Evolutionary conservation across 2,888 invertebrate species (phyloP).

Genomic region (Tiliacea citrago): DNA sequence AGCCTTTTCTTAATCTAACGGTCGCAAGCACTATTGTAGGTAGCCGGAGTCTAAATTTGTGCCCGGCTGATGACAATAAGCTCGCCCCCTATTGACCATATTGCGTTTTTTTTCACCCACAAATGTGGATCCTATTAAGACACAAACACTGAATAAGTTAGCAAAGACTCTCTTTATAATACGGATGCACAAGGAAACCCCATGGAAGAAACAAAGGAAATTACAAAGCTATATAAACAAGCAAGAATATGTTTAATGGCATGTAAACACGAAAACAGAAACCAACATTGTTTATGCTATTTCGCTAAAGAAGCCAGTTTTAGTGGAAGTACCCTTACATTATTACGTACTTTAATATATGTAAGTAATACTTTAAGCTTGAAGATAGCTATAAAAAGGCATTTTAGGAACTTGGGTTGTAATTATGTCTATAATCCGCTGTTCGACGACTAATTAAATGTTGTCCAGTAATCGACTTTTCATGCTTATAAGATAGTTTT

Average conservation of each 20-base stretch:
- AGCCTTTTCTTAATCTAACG: no score
- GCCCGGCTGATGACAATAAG: no score
- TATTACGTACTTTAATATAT: slow-evolving; percentile 43
- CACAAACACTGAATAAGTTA: neutral
- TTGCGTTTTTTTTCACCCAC: neutral
- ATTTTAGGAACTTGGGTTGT: slow-evolving; percentile 27
- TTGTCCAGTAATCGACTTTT: neutral
- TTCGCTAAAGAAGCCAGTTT: slow-evolving; percentile 33
- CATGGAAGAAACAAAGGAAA: slow-evolving; percentile 41
- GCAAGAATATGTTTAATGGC: slow-evolving; percentile 57
- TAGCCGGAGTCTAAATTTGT: no score
- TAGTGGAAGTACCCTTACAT: slow-evolving; percentile 39
- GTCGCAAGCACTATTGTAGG: no score
- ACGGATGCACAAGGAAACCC: slow-evolving; percentile 21
- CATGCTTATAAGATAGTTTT: neutral
- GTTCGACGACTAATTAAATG: neutral
- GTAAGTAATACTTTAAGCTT: slow-evolving; percentile 36
- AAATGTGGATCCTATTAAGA: neutral
- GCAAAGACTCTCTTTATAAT: slow-evolving; percentile 4
- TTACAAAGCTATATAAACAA: slow-evolving; percentile 50
- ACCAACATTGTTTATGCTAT: slow-evolving; percentile 56
- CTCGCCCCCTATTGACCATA: no score
- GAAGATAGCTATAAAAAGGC: slow-evolving; percentile 22
- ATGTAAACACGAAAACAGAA: slow-evolving; percentile 55
- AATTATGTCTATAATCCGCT: slow-evolving; percentile 7